A percentile compares a stretch with the other conserved stretches of the same genome.
These are phyloP conservation scores for Esox masquinongy DNA, from an alignment of 2,797 vertebrate species.

Conservation along the genomic window DNA sequence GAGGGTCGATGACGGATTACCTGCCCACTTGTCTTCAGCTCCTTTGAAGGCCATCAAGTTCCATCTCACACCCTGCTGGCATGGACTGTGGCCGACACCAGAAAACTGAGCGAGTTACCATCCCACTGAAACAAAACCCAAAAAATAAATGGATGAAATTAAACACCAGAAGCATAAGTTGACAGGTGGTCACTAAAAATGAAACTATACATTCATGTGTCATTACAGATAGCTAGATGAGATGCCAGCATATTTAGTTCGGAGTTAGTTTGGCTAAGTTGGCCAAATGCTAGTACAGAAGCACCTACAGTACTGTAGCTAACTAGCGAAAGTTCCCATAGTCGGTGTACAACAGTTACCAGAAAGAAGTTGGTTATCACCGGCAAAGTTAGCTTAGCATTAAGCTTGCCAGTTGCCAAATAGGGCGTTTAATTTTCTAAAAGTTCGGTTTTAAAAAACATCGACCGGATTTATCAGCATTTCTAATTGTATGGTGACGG, in stretches of 20 bases:
- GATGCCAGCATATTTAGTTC: not conserved
- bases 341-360: not conserved
- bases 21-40: slow-evolving; percentile 51
- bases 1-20: slow-evolving; percentile 15
- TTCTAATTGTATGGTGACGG: not conserved
- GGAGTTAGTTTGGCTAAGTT: not conserved
- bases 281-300: not conserved
- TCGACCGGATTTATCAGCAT: not conserved
- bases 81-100: slow-evolving; percentile 31
- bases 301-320: not conserved
- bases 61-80: slow-evolving; percentile 63
- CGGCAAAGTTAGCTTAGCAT: not conserved
- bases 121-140: slow-evolving; percentile 12
- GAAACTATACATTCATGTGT: not conserved
- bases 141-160: not conserved
- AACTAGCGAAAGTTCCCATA: not conserved
- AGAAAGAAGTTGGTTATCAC: not conserved
- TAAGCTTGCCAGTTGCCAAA: not conserved
- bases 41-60: slow-evolving; percentile 76
- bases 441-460: not conserved
- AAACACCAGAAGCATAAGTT: not conserved
- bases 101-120: not conserved
- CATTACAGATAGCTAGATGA: not conserved
- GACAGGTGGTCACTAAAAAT: not conserved
- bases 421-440: not conserved